Evolutionary conservation across 2,888 invertebrate species (phyloP).

Genomic region (Drosophila quinaria): DNA sequence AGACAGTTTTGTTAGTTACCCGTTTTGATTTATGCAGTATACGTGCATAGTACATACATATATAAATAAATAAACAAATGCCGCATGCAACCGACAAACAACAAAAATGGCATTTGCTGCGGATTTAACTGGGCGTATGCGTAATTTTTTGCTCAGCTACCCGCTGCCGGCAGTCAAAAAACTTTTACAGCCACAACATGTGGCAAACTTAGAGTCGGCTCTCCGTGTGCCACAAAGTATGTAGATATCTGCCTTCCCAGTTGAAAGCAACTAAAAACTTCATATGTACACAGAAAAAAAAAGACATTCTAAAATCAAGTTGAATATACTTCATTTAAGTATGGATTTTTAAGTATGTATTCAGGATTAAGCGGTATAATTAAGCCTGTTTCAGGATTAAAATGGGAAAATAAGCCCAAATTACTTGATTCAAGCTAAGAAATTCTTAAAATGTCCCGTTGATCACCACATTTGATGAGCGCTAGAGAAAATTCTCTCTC

Average conservation of each 20-base stretch:
- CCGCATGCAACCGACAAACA: slow-evolving; percentile 32
- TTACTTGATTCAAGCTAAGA: too few relatives aligned
- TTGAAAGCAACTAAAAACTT: slow-evolving; percentile 3
- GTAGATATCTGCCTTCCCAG: background rate
- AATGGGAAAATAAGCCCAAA: too few relatives aligned
- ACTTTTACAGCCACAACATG: slow-evolving; percentile 66
- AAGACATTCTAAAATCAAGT: too few relatives aligned
- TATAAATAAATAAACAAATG: slow-evolving; percentile 53
- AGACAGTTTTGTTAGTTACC: too few relatives aligned
- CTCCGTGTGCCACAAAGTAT: background rate
- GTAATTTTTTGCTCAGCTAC: slow-evolving; percentile 40
- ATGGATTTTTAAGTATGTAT: too few relatives aligned
- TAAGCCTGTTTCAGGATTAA: too few relatives aligned
- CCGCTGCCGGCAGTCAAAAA: slow-evolving; percentile 26
- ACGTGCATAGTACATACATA: background rate
- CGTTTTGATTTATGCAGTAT: background rate
- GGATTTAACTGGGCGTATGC: slow-evolving; percentile 63
- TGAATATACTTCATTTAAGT: too few relatives aligned
- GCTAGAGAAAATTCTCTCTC: too few relatives aligned
- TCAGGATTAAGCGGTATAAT: too few relatives aligned
- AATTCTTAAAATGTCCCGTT: too few relatives aligned
- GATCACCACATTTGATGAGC: too few relatives aligned
- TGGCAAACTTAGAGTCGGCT: slow-evolving; percentile 61
- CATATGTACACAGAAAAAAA: too few relatives aligned
- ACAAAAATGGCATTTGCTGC: slow-evolving; percentile 35